Evolutionary conservation across 2,797 vertebrate species (phyloP).

Genomic region (Tangara arthus): DNA sequence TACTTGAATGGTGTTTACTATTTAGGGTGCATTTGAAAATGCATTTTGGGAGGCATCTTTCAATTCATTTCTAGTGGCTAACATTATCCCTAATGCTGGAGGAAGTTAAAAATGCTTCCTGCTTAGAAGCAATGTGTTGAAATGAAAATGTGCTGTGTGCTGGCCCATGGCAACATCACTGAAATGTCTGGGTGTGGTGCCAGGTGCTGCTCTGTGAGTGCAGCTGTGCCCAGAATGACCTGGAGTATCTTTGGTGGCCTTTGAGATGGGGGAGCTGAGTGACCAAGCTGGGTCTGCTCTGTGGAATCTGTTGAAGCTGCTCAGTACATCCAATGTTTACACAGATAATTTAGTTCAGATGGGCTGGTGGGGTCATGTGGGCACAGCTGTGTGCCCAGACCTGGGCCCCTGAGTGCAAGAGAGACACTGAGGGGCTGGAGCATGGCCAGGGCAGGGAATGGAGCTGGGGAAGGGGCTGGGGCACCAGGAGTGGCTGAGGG

Average conservation of each 20-base stretch:
- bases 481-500: fast-evolving
- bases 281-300: not conserved
- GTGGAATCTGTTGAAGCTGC: not conserved
- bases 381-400: not conserved
- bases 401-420: not conserved
- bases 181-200: not conserved
- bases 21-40: conserved; percentile 8
- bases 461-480: not conserved
- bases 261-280: fast-evolving
- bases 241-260: not conserved
- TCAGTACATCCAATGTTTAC: fast-evolving
- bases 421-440: fast-evolving
- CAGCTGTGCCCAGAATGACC: not conserved
- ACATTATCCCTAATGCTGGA: not conserved
- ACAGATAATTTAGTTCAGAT: not conserved
- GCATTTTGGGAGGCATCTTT: conserved; percentile 24
- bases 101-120: conserved; percentile 44
- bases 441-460: fast-evolving
- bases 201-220: not conserved
- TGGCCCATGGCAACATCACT: not conserved
- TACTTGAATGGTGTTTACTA: not conserved
- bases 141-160: not conserved
- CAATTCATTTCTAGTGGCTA: not conserved
- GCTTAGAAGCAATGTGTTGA: not conserved
- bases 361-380: not conserved